These are phyloP conservation scores for Carposina sasakii DNA, from an alignment of 1,140 invertebrate genomes.

Conservation along the genomic window DNA sequence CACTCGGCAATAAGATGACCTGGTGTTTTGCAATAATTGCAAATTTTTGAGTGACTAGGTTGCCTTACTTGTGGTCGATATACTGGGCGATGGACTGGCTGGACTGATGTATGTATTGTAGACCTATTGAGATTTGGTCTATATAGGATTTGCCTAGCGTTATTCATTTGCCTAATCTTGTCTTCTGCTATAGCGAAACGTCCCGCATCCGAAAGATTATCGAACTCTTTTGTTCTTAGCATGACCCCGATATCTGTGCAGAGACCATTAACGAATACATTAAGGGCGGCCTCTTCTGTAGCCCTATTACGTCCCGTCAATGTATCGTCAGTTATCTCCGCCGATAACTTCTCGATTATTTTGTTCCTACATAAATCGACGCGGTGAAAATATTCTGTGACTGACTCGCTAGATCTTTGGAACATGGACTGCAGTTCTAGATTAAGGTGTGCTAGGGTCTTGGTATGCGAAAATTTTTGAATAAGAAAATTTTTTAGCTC, in stretches of 20 bases:
- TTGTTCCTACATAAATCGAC: constrained; percentile 16
- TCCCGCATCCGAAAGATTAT: constrained; percentile 5
- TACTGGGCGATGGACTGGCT: neutral
- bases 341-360: constrained; percentile 15
- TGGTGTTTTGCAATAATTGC: constrained; percentile 16
- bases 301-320: constrained; percentile 1
- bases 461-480: constrained; percentile 13
- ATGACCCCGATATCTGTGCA: constrained; percentile 11
- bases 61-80: neutral
- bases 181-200: constrained; percentile 16
- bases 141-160: constrained; percentile 7
- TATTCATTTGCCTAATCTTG: constrained; percentile 15
- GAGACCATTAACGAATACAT: constrained; percentile 13
- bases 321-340: constrained; percentile 5
- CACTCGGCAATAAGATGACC: constrained; percentile 15
- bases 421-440: constrained; percentile 18
- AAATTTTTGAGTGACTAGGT: constrained; percentile 2
- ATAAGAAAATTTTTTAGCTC: constrained; percentile 5
- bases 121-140: neutral
- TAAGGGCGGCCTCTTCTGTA: constrained; percentile 17
- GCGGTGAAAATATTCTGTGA: constrained; percentile 15
- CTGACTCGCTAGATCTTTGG: constrained; percentile 5
- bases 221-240: constrained; percentile 16
- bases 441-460: constrained; percentile 15
- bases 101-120: neutral